phyloP scores from a whole-genome alignment of 2,113 vertebrate species.

The Labeo catla region DNA sequence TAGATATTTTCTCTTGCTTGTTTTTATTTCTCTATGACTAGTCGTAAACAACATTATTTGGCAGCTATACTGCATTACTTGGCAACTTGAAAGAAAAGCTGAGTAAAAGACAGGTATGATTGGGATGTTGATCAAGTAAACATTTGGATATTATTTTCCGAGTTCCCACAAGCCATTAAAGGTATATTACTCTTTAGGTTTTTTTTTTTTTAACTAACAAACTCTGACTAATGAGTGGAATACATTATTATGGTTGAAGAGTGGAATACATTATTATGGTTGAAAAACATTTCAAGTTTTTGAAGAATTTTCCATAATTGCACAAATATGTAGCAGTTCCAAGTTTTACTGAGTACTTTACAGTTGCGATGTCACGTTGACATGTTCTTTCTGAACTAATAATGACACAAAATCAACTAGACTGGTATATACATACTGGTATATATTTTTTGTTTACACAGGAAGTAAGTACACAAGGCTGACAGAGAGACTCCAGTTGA shows the following conservation, averaged over 20 bases:
- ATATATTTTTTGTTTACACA: not conserved
- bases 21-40: not conserved
- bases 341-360: not conserved
- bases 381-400: not conserved
- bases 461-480: constrained; percentile 34
- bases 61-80: not conserved
- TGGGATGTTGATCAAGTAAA: not conserved
- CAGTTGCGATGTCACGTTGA: not conserved
- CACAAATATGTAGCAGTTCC: not conserved
- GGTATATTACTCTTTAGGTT: not conserved
- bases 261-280: not conserved
- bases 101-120: not conserved
- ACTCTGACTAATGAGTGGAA: not conserved
- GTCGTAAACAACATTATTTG: constrained; percentile 10
- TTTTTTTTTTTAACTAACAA: not conserved
- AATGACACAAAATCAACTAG: not conserved
- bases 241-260: not conserved
- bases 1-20: constrained; percentile 12
- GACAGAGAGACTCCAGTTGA: constrained; percentile 22
- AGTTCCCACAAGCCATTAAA: not conserved
- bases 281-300: not conserved
- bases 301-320: not conserved
- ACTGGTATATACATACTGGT: not conserved
- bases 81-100: not conserved
- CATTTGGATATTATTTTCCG: constrained; percentile 1